Conservation (phyloP, 1,140 invertebrate species). For the Panagrolaimus sp. region DNA sequence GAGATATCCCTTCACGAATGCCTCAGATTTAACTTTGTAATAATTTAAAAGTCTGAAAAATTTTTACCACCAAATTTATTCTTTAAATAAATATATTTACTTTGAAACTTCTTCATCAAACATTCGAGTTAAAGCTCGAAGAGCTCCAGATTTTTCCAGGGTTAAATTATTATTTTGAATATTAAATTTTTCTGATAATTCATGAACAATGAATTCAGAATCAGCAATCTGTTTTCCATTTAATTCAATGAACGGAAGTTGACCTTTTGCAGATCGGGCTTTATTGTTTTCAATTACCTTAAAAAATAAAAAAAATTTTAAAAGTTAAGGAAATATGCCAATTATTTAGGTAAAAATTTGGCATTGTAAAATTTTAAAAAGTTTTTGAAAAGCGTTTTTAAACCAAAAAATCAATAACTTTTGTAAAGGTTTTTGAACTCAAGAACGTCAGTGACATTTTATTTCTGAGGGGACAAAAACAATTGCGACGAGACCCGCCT, state of each 20-base stretch:
- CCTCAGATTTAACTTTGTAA: neutral
- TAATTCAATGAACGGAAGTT: slow-evolving; percentile 40
- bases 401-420: neutral
- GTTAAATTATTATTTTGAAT: neutral
- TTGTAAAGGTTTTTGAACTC: too few relatives aligned
- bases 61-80: neutral
- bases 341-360: too few relatives aligned
- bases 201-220: slow-evolving; percentile 35
- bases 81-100: neutral
- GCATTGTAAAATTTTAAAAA: neutral
- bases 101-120: neutral
- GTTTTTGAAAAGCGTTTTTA: neutral
- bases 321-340: neutral
- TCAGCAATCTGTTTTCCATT: slow-evolving; percentile 43
- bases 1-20: neutral
- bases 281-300: slow-evolving; percentile 26
- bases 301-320: slow-evolving; percentile 10
- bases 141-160: neutral
- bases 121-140: slow-evolving; percentile 10
- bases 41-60: neutral
- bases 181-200: neutral
- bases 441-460: too few relatives aligned
- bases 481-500: too few relatives aligned
- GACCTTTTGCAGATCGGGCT: slow-evolving; percentile 29
- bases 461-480: too few relatives aligned